Evolutionary conservation across 2,797 vertebrate species (phyloP).

Genomic region (Pelobates cultripes): DNA sequence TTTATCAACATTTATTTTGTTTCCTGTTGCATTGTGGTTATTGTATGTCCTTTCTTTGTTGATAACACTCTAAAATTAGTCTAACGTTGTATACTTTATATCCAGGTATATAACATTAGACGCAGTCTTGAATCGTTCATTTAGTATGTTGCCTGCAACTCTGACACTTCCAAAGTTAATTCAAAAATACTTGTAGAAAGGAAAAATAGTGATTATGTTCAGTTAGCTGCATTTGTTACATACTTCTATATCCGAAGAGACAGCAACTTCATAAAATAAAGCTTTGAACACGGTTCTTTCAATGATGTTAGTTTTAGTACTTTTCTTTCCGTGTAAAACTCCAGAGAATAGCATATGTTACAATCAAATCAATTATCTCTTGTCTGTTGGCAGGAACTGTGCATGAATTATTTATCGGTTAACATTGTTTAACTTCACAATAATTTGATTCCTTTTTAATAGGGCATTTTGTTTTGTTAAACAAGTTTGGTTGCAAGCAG

Average conservation of each 20-base stretch:
- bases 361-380: slow-evolving; percentile 45
- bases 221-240: no score
- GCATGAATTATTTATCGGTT: slow-evolving; percentile 25
- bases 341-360: slow-evolving; percentile 15
- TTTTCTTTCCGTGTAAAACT: slow-evolving; percentile 6
- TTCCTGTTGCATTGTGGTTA: no score
- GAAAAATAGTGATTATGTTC: no score
- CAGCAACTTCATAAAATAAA: not conserved
- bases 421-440: not conserved
- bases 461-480: not conserved
- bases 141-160: no score
- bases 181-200: no score
- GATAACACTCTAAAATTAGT: no score
- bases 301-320: not conserved
- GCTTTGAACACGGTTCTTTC: not conserved
- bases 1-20: no score
- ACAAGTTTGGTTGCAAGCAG: not conserved
- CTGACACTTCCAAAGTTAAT: no score
- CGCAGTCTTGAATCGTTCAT: no score
- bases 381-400: slow-evolving; percentile 5
- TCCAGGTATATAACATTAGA: no score
- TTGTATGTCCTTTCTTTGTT: no score
- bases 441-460: slow-evolving; percentile 1
- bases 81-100: no score
- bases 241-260: not conserved